phyloP scores from a whole-genome alignment of 2,797 vertebrate genomes.

The Tenualosa thibaudeaui region DNA sequence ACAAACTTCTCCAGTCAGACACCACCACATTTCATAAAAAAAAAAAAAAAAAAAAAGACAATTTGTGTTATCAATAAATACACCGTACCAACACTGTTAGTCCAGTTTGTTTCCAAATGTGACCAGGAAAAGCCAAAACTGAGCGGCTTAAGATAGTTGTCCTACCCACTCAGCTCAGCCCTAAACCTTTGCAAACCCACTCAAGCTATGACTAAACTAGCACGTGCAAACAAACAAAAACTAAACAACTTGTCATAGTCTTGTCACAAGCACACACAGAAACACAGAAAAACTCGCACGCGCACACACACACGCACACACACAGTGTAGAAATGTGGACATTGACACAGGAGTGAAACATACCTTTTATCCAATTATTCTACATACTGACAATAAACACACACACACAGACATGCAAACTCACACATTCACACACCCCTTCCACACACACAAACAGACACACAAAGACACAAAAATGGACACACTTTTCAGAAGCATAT shows the following conservation, averaged over 20 bases:
- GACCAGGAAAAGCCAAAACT: not conserved
- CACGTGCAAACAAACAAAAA: not conserved
- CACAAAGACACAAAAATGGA: constrained; percentile 22
- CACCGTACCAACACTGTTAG: not conserved
- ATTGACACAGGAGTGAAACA: not conserved
- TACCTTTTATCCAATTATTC: not conserved
- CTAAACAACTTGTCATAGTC: not conserved
- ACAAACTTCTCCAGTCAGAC: not conserved
- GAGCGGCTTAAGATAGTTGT: not conserved
- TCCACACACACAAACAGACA: not conserved
- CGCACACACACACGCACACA: no score
- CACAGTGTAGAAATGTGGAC: not conserved
- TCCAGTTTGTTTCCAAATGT: not conserved
- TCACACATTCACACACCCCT: not conserved
- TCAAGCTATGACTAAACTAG: not conserved
- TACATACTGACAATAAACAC: not conserved
- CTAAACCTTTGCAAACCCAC: not conserved
- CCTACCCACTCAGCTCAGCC: not conserved
- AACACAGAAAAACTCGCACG: not conserved
- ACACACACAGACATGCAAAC: not conserved
- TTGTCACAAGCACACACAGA: not conserved
- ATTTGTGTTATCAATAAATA: not conserved
- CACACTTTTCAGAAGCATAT: constrained; percentile 19
- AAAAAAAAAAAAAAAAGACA: not conserved
- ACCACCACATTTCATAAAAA: not conserved